A percentile compares a stretch with the other conserved stretches of the same genome.
Conservation (phyloP, 37 sponge, comb jelly and placozoan genomes). For the Petrosia ficiformis region DNA sequence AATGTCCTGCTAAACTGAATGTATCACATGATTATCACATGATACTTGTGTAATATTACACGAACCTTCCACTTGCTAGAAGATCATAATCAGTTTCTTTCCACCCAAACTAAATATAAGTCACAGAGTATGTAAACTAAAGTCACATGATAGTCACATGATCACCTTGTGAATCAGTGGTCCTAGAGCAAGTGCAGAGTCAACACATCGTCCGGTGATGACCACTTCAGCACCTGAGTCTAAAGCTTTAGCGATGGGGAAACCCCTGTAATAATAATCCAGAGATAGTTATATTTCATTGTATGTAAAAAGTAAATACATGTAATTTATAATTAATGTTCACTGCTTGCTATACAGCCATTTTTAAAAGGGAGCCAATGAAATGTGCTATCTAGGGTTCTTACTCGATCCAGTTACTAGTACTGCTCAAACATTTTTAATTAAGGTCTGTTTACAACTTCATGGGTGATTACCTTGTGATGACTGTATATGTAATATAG, state of each 20-base stretch:
- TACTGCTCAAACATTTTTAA: no score
- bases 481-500: no score
- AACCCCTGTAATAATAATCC: slow-evolving; percentile 57
- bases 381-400: background rate
- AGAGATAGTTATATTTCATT: background rate
- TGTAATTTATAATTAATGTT: background rate
- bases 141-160: background rate
- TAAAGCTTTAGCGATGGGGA: slow-evolving; percentile 88
- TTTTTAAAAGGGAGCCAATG: background rate
- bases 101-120: slow-evolving; percentile 78
- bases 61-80: slow-evolving; percentile 84
- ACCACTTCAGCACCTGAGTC: slow-evolving; percentile 91
- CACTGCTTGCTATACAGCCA: no score
- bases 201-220: slow-evolving; percentile 93
- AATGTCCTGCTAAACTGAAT: slow-evolving; percentile 92
- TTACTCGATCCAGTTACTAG: background rate
- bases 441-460: no score
- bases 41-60: background rate
- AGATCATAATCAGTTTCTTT: slow-evolving; percentile 56
- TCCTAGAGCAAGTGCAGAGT: slow-evolving; percentile 90
- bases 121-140: background rate
- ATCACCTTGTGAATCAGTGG: slow-evolving; percentile 95
- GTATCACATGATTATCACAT: slow-evolving; percentile 5
- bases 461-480: no score
- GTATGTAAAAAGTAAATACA: background rate